Base-by-base conservation (phyloP, 2,113 vertebrate genomes). In the Nycticryphes semicollaris region DNA sequence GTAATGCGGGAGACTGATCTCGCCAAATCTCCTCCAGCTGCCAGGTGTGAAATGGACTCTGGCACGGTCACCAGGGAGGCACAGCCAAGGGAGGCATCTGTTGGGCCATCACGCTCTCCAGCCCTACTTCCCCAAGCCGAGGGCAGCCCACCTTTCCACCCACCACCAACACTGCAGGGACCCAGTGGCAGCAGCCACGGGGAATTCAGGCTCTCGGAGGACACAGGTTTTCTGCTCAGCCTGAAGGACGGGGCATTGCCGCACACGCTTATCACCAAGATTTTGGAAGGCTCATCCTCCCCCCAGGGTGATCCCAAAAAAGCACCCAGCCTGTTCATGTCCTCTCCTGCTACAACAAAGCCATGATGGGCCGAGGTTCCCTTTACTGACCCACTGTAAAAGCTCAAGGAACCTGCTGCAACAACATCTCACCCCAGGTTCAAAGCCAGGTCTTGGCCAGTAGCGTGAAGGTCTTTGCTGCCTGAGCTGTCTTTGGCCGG, bases 31-130 rank as follows among this genome's bases (percentile, higher is more conserved):
- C 91, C 48, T 11, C 78, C 92, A 87, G 94, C 90, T 3, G 59
- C 95, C 97, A 98, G 97, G 95, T 97, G 95, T 96, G 96, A 94
- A 93, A 95, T 11, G 77, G 95, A 83, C 89, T 21, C 96, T 50
- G 75, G 89, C 35, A 12, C 10, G 5, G 82, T 25, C 51, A 15
- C 48, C 0, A 41, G 75, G 73, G 21, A 88, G 81, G 68, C 57
- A 41, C 12, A 53, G 88, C 79, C 16, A 0, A 51, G 72, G 78
- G 87, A 14, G 69, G 90, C 95, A 87, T 88, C 95, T 90, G 89
- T 25, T 20, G 57, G 27, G 75, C 54, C 83, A 70, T 81, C 37
- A 5, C 6, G 5, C 51, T 28, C 23, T 17, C 60, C 62, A 23
- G 14, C 51, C 50, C 33, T 2, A 35, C 2, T n/a, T 2, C 0